Evolutionary conservation across 2,797 vertebrate genomes (phyloP).

Genomic region (Anguilla marmorata): DNA sequence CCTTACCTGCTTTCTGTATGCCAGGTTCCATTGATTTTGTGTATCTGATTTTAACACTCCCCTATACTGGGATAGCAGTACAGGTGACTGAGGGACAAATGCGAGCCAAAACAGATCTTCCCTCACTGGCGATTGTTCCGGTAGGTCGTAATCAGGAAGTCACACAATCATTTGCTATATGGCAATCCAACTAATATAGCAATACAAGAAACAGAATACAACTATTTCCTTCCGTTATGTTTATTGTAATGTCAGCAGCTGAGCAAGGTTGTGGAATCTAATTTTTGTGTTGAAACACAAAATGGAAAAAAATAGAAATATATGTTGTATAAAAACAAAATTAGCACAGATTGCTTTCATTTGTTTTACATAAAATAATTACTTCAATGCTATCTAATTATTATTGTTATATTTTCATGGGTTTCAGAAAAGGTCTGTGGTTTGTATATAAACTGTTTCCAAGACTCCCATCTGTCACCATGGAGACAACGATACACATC

Average conservation of each 20-base stretch:
- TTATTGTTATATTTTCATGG: not conserved
- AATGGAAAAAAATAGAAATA: no score
- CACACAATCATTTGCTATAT: not conserved
- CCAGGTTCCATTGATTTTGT: not conserved
- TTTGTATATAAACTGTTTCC: conserved; percentile 45
- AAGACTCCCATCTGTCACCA: conserved; percentile 54
- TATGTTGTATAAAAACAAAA: no score
- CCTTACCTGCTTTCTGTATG: not conserved
- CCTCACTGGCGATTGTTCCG: not conserved
- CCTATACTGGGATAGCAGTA: not conserved
- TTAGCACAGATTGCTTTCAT: no score
- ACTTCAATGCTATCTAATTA: not conserved
- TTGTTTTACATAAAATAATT: no score
- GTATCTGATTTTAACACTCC: not conserved
- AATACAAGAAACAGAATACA: not conserved
- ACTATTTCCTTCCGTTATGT: not conserved
- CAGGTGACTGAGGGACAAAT: not conserved
- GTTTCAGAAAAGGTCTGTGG: conserved; percentile 57
- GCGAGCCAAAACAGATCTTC: not conserved
- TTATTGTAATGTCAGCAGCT: not conserved
- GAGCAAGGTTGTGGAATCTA: not conserved
- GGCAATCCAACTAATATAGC: not conserved
- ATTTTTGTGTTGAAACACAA: not conserved
- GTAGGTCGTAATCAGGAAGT: not conserved
- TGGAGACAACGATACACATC: conserved; percentile 52